Evolutionary conservation across 1,140 invertebrate genomes (phyloP).

Genomic region (Drosophila varians): DNA sequence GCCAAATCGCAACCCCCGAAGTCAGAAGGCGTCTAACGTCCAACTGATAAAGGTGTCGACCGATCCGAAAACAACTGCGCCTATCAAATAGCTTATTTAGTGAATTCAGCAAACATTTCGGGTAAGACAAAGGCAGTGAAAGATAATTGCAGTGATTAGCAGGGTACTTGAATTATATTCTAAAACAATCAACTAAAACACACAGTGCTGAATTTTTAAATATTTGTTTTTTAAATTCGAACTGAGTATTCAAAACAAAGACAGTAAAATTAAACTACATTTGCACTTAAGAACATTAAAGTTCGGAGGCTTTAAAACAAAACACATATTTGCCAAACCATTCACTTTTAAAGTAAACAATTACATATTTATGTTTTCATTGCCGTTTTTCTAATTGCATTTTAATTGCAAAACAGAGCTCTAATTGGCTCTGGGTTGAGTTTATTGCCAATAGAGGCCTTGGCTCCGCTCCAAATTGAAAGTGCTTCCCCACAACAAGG

Average conservation of each 20-base stretch:
- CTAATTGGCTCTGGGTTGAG: constrained; percentile 14
- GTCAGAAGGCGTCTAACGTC: constrained; percentile 30
- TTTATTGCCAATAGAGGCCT: constrained; percentile 59
- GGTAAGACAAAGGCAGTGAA: constrained; percentile 15
- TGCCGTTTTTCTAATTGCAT: neutral
- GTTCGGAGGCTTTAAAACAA: no score
- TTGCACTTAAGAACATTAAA: no score
- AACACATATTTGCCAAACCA: neutral
- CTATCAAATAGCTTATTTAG: constrained; percentile 3
- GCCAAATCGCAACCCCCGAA: constrained; percentile 41
- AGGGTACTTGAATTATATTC: neutral
- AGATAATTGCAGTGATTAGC: neutral
- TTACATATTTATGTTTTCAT: neutral
- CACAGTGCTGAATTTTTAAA: neutral
- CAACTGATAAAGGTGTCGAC: constrained; percentile 33
- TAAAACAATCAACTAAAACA: neutral
- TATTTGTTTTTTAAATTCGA: neutral
- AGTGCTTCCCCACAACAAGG: constrained; percentile 54
- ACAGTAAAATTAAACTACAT: no score
- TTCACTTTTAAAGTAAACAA: neutral
- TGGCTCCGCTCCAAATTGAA: constrained; percentile 49
- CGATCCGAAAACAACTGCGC: neutral
- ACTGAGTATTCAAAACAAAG: neutral
- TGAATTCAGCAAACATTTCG: constrained; percentile 10
- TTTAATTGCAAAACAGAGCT: constrained; percentile 12